These are phyloP conservation scores for Paraplagusia blochii DNA, from an alignment of 2,113 vertebrate genomes.

Conservation along the genomic window DNA sequence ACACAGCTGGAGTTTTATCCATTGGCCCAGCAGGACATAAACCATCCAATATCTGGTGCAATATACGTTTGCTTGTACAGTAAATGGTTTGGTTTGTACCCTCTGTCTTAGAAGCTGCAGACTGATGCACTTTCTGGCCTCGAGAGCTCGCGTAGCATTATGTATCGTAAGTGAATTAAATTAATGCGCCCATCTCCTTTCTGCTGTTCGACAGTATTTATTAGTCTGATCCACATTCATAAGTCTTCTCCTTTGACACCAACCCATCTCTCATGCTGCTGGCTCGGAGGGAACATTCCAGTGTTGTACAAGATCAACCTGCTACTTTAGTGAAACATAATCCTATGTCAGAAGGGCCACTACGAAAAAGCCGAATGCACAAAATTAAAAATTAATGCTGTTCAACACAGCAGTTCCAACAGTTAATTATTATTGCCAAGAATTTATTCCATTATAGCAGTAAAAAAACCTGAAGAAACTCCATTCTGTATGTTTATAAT, in stretches of 20 bases:
- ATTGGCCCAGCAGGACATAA: conserved; percentile 22
- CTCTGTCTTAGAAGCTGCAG: conserved; percentile 31
- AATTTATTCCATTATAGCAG: not conserved
- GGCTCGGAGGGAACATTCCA: conserved; percentile 48
- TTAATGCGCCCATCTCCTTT: conserved; percentile 65
- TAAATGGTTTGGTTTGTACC: conserved; percentile 18
- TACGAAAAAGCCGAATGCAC: no score
- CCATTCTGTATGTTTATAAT: not conserved
- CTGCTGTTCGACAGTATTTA: conserved; percentile 60
- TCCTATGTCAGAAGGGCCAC: no score
- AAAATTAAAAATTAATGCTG: no score
- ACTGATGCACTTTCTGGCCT: conserved; percentile 56
- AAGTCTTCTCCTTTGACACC: conserved; percentile 54
- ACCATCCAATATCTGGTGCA: conserved; percentile 11
- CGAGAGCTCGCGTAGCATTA: conserved; percentile 42
- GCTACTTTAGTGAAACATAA: conserved; percentile 27
- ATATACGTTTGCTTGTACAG: not conserved
- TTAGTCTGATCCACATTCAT: conserved; percentile 61
- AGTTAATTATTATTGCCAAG: no score
- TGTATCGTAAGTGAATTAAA: conserved; percentile 67
- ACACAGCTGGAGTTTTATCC: conserved; percentile 19
- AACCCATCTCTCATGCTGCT: conserved; percentile 51
- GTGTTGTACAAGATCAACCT: conserved; percentile 13
- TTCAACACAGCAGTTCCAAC: no score
- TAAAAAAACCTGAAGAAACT: conserved; percentile 11